Conservation (phyloP, 2,113 vertebrate species). For the Hyla sarda region DNA sequence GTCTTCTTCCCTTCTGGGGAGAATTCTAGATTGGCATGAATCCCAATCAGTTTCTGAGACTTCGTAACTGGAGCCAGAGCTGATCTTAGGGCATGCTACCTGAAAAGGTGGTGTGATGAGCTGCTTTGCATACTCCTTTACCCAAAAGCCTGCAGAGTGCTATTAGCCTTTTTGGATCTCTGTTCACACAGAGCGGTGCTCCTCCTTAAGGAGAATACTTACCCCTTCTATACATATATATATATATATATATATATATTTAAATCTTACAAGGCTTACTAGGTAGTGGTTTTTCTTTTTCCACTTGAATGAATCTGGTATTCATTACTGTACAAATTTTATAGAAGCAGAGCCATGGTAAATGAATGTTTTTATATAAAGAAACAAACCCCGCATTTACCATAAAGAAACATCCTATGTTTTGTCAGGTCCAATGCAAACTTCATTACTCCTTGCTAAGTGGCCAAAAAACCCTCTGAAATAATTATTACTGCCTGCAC, state of each 20-base stretch:
- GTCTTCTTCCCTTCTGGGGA: no score
- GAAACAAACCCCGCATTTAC: conserved; percentile 44
- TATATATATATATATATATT: background rate
- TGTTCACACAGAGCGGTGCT: no score
- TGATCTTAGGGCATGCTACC: no score
- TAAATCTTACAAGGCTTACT: background rate
- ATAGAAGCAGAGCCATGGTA: conserved; percentile 43
- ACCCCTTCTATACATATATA: no score
- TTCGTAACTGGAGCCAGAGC: no score
- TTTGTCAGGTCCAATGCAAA: conserved; percentile 46
- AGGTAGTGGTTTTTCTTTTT: conserved; percentile 40
- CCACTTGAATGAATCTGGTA: conserved; percentile 41
- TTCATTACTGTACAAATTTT: conserved; percentile 41
- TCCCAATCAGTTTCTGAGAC: no score
- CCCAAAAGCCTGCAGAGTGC: no score
- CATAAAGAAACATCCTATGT: conserved; percentile 50
- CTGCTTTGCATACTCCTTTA: no score
- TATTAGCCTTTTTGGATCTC: no score
- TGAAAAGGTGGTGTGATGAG: no score
- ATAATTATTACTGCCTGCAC: conserved; percentile 43
- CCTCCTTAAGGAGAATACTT: no score
- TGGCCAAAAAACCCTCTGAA: conserved; percentile 41
- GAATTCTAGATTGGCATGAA: no score
- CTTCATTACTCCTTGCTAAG: conserved; percentile 47
- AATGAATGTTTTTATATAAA: conserved; percentile 49